Evolutionary conservation across 92 coral and sea anemone genomes (phyloP).

Genomic region (Actinernus sp.): DNA sequence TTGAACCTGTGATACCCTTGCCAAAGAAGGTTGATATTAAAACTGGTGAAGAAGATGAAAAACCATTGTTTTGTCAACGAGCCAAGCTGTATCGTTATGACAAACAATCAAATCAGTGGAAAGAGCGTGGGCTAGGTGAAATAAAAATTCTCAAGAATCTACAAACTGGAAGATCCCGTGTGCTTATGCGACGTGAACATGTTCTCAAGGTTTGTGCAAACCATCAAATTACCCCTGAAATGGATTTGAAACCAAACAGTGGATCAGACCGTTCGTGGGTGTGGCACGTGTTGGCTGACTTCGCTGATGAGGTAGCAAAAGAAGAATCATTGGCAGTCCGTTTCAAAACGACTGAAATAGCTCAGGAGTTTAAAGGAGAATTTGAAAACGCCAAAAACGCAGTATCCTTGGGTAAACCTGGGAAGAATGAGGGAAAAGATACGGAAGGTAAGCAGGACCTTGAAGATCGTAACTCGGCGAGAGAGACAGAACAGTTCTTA

Average conservation of each 20-base stretch:
- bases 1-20: conserved; percentile 93
- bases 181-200: conserved; percentile 95
- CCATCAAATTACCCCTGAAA: conserved; percentile 81
- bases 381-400: conserved; percentile 54
- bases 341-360: conserved; percentile 75
- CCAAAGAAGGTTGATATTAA: conserved; percentile 77
- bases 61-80: conserved; percentile 76
- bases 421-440: conserved; percentile 3
- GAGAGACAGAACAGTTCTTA: not conserved
- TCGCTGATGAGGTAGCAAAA: conserved; percentile 79
- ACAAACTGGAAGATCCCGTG: conserved; percentile 63
- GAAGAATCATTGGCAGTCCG: conserved; percentile 87
- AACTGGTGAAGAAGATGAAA: conserved; percentile 94
- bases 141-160: conserved; percentile 75
- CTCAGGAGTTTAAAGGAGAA: conserved; percentile 68
- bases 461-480: not conserved
- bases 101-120: conserved; percentile 83
- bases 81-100: conserved; percentile 89
- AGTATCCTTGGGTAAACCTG: not conserved
- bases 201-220: conserved; percentile 94
- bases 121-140: conserved; percentile 96
- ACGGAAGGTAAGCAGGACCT: not conserved
- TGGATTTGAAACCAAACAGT: conserved; percentile 79
- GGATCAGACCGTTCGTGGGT: conserved; percentile 89
- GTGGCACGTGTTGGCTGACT: conserved; percentile 92